These are phyloP conservation scores for Aradophagus sp. DNA, from an alignment of 1,140 invertebrate species.

Conservation along the genomic window DNA sequence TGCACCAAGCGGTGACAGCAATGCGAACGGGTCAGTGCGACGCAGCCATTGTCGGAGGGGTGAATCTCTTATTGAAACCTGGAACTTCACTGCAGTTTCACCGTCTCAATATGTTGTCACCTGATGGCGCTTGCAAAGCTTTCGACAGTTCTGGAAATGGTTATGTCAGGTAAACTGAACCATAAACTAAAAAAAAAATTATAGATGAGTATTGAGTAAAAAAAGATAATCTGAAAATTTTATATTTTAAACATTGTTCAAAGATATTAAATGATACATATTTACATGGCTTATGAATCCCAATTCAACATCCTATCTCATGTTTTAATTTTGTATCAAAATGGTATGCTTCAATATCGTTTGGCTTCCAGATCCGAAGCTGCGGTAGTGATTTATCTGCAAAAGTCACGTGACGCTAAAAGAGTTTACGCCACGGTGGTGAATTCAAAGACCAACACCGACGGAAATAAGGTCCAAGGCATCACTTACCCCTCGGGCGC, in stretches of 20 bases:
- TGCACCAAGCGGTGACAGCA: conserved; percentile 89
- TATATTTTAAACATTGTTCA: no score
- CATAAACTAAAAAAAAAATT: no score
- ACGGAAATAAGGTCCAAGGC: conserved; percentile 90
- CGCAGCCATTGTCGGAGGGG: conserved; percentile 92
- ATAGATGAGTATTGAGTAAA: no score
- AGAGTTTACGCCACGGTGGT: conserved; percentile 91
- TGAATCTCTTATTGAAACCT: conserved; percentile 89
- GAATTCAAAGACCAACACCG: conserved; percentile 90
- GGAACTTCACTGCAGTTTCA: conserved; percentile 94
- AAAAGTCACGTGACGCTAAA: conserved; percentile 83
- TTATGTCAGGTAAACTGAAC: conserved; percentile 87
- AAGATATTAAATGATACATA: no score
- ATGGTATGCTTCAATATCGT: no score
- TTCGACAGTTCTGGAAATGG: conserved; percentile 94
- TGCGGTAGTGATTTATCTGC: conserved; percentile 86
- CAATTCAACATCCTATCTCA: no score
- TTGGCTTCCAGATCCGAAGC: conserved; percentile 82
- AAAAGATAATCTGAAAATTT: no score
- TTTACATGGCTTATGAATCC: no score
- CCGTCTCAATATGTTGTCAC: conserved; percentile 90
- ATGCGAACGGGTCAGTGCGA: conserved; percentile 92
- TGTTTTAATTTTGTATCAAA: no score
- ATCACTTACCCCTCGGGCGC: conserved; percentile 93
- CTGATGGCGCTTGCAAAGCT: conserved; percentile 92